phyloP scores from a whole-genome alignment of 2,888 invertebrate species.

The Chelonus formosanus region DNA sequence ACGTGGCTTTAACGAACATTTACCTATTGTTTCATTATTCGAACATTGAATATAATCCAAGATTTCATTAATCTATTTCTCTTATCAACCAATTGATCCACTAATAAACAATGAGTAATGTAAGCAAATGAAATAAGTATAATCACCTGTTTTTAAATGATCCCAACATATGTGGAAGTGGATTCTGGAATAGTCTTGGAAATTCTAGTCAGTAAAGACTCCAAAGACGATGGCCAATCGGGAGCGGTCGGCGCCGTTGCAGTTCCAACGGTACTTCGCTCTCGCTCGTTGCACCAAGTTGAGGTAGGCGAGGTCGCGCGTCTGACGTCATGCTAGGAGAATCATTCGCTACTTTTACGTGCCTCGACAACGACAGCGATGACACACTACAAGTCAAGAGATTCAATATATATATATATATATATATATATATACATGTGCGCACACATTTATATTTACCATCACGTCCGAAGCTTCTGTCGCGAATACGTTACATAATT shows the following conservation, averaged over 20 bases:
- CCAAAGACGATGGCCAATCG: conserved; percentile 30
- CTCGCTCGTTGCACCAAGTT: conserved; percentile 54
- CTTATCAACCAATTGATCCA: too few relatives aligned
- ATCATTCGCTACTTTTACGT: conserved; percentile 7
- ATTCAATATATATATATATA: too few relatives aligned
- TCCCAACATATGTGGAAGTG: conserved; percentile 1
- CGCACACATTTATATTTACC: neutral
- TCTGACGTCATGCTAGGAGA: conserved; percentile 50
- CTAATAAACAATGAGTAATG: too few relatives aligned
- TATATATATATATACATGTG: neutral
- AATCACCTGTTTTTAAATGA: conserved; percentile 10
- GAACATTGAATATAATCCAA: too few relatives aligned
- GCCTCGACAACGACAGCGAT: conserved; percentile 4
- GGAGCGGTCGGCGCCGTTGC: conserved; percentile 36
- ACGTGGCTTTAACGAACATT: conserved; percentile 18
- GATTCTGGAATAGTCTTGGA: conserved; percentile 18
- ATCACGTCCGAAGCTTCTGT: conserved; percentile 11
- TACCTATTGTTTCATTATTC: neutral
- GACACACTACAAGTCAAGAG: too few relatives aligned
- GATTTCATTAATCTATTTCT: too few relatives aligned
- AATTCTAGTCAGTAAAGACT: conserved; percentile 16
- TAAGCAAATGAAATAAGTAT: too few relatives aligned
- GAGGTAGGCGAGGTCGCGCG: conserved; percentile 63
- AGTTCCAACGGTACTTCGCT: conserved; percentile 51
- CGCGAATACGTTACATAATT: conserved; percentile 19